Conservation (phyloP, 2,797 vertebrate genomes). For the Craterocephalus amniculus region DNA sequence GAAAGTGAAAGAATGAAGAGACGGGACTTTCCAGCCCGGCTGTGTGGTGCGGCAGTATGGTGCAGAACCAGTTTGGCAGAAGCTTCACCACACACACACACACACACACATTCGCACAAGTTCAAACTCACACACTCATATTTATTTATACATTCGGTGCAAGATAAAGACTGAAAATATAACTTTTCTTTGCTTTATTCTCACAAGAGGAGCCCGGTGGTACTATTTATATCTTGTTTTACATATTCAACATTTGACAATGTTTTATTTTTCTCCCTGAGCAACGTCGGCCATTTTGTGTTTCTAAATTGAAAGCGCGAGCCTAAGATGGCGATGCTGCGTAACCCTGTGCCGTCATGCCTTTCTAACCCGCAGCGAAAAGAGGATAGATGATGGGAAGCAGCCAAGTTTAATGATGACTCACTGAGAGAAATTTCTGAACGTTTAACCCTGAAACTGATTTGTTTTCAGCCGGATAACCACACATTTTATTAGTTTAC, state of each 20-base stretch:
- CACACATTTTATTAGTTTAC: background rate
- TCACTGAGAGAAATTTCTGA: background rate
- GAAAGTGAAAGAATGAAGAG: conserved; percentile 65
- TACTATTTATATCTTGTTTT: rapidly evolving
- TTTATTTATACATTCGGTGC: rapidly evolving
- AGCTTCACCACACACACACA: rapidly evolving
- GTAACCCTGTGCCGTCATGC: rapidly evolving
- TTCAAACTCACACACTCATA: rapidly evolving
- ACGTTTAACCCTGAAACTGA: background rate
- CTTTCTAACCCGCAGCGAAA: rapidly evolving
- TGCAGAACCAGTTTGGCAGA: conserved; percentile 20
- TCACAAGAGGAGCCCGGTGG: background rate
- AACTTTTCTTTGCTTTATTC: background rate
- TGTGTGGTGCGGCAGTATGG: background rate
- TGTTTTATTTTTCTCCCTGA: background rate
- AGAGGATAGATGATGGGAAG: background rate
- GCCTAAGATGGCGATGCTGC: background rate
- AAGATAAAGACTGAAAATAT: background rate
- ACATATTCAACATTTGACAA: background rate
- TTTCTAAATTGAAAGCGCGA: background rate
- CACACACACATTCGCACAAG: no score
- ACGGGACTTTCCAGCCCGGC: conserved; percentile 57
- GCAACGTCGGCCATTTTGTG: conserved; percentile 49
- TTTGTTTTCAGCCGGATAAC: background rate
- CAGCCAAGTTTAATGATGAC: background rate